phyloP scores from a whole-genome alignment of 1,140 invertebrate species.

The Anastrepha obliqua region DNA sequence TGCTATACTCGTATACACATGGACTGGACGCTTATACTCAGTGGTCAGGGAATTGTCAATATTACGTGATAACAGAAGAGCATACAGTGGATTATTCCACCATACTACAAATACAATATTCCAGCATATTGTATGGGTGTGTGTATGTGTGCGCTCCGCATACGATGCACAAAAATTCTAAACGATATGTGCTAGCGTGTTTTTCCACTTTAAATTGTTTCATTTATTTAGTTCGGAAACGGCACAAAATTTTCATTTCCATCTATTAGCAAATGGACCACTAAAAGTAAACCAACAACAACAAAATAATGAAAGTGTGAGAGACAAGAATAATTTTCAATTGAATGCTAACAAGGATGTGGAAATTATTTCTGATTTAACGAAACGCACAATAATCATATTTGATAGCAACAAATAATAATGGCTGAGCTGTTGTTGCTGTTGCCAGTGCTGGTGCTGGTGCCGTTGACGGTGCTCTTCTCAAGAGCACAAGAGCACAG shows the following conservation, averaged over 20 bases:
- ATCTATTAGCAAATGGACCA: neutral
- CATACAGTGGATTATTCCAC: too few relatives aligned
- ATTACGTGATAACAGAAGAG: too few relatives aligned
- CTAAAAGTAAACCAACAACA: neutral
- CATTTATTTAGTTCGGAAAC: neutral
- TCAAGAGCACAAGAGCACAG: neutral
- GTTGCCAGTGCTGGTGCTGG: neutral
- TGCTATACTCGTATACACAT: too few relatives aligned
- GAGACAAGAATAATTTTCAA: conserved; percentile 21
- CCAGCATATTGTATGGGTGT: too few relatives aligned
- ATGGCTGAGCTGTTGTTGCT: neutral
- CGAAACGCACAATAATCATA: conserved; percentile 49
- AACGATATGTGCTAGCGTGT: too few relatives aligned
- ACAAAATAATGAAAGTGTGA: neutral
- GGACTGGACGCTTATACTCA: too few relatives aligned
- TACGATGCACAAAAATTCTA: too few relatives aligned
- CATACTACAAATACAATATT: too few relatives aligned
- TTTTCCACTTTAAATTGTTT: too few relatives aligned
- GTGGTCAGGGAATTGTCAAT: too few relatives aligned
- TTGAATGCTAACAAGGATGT: conserved; percentile 55
- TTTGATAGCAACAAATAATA: conserved; percentile 44
- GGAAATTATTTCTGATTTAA: conserved; percentile 55
- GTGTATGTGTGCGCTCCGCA: too few relatives aligned
- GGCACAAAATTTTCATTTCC: neutral
- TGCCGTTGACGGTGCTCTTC: neutral